Conservation (phyloP, 2,888 invertebrate genomes). For the Tuberolachnus salignus region DNA sequence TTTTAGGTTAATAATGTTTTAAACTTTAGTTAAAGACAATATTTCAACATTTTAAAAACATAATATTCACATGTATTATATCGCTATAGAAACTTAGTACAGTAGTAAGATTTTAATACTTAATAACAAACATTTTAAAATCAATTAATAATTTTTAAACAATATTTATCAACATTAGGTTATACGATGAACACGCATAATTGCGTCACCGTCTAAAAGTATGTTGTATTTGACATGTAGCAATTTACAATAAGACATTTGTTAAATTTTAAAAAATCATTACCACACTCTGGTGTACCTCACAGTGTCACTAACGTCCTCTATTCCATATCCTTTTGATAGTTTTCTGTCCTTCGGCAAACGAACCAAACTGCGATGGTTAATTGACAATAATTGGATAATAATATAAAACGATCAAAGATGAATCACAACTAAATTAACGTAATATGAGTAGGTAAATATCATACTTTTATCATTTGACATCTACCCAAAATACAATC, state of each 20-base stretch:
- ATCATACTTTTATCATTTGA: background rate
- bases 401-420: background rate
- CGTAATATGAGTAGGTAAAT: no score
- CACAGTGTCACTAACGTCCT: background rate
- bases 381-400: background rate
- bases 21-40: no score
- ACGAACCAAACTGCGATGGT: background rate
- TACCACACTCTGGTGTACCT: slow-evolving; percentile 1
- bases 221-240: background rate
- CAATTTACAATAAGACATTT: background rate
- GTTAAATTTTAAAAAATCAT: background rate
- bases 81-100: no score
- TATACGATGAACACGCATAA: background rate
- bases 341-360: background rate
- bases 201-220: slow-evolving; percentile 10
- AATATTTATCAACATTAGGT: slow-evolving; percentile 22
- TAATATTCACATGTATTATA: no score
- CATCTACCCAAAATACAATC: slow-evolving; percentile 23
- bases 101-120: no score
- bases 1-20: no score
- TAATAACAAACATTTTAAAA: background rate
- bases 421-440: background rate
- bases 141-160: background rate
- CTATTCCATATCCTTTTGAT: slow-evolving; percentile 27
- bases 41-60: no score